Evolutionary conservation across 2,888 invertebrate species (phyloP), one percentile per base, ranked within the genome.

Genomic region (Meganola albula): DNA sequence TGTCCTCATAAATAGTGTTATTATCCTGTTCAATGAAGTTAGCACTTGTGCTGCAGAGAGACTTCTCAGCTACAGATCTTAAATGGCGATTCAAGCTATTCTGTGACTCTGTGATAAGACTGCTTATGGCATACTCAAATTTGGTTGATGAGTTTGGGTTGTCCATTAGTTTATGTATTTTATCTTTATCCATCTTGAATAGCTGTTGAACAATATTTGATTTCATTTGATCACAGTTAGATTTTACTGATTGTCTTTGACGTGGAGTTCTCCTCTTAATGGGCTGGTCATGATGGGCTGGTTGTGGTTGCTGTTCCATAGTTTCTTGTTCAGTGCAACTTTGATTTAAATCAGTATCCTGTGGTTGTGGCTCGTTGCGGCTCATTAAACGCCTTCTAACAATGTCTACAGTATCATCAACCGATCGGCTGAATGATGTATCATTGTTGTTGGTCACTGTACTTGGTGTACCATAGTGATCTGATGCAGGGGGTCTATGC

Each of bases 1-100:
- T 87, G 88, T 94, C 58, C 63, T 95, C 60, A 90, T 90, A 84
- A 88, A 92, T 84, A 36, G 92, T 58, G 37, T 84, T 82, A 41
- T 87, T 94, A 28, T 88, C 90, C 52, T 76, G 92, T 40, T 54
- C 90, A 88, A 48, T 79, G 89, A 58, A 88, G 58, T 63, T 82
- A 56, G 70, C 79, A 50, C 71, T 74, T 20, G 77, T 66, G 29
- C 60, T 68, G 33, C 66, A 67, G 1, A 87, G 56, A 6, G 87
- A 84, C 44, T 86, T 84, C 37, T 87, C 87, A 3, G 87, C 87
- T 21, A 76, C 74, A 37, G 79, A 79, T 39, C 87, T 67, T 44
- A 83, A 46, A 40, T 86, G 83, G 13, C 74, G 69, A 37, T 84
- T 83, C 18, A 78, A 71, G 54, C 82, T 83, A 44, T 79, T 85